Base-by-base conservation (phyloP, 2,888 invertebrate species). In the Herminia tarsipennalis region DNA sequence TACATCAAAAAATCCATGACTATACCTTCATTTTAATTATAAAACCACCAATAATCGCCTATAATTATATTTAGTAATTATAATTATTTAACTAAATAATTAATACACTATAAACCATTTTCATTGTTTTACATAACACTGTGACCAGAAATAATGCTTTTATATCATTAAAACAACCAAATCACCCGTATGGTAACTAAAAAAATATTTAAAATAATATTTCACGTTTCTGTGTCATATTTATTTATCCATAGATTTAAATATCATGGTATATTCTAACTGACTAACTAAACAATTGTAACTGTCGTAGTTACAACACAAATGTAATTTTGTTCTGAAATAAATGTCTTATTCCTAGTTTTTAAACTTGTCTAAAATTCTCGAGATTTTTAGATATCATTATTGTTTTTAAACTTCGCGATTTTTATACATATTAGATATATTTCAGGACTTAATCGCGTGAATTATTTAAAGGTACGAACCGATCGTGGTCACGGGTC, bases 131-230 rank as follows among this genome's bases (percentile, higher is more conserved):
- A 42, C 13, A 39, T 30, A 37, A 46, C 32, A 35, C 17, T 49
- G 39, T 55, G 53, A 60, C 67, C 36, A 48, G 51, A 36, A 16
- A 47, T 1, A 34, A 42, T 40, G 25, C 33, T 33, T 33, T 32
- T 32, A 36, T 27, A 27, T 32, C 12, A 50, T 28, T 25, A 9
- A 50, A 49, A 60, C 53, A 63, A 66, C 57, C 56, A 42, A 56
- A 49, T 43, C 45, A 68, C 67, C 66, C 58, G 66, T 67, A 68
- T 53, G 56, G 42, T 50, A 61, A 61, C 32, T 49, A 52, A 60
- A 49, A 41, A 5, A 4, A 46, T 21, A 2, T 28, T 5, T 5
- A 16, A 27, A 43, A 30, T 27, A 9, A 27, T 17, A 29, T 16
- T 27, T 9, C 2, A 12, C 10, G 6, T 6, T 27, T 27, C 12